These are phyloP conservation scores for Mythimna loreyi DNA, from an alignment of 2,888 invertebrate genomes.

Conservation along the genomic window DNA sequence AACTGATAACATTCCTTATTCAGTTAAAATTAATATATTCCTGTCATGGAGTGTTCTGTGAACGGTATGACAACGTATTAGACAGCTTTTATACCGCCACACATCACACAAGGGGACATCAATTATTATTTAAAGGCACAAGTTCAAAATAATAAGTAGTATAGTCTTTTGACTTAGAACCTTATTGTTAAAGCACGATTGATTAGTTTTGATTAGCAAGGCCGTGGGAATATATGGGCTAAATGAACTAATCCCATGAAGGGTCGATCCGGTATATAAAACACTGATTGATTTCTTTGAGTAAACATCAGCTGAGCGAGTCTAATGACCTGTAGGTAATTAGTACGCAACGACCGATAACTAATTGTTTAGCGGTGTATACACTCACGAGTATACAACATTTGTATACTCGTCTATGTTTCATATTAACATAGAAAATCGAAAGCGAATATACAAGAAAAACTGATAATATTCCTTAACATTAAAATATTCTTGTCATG, in stretches of 20 bases:
- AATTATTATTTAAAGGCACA: conserved; percentile 43
- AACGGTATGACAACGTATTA: conserved; percentile 5
- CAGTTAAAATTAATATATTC: conserved; percentile 40
- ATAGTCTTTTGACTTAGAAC: conserved; percentile 9
- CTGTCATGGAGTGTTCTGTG: conserved; percentile 7
- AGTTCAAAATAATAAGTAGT: too few species aligned
- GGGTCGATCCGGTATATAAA: too few species aligned
- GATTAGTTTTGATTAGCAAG: conserved; percentile 36
- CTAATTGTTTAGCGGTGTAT: too few species aligned
- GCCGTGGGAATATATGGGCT: background rate
- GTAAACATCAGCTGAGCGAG: too few species aligned
- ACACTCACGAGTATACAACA: too few species aligned
- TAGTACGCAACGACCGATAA: too few species aligned
- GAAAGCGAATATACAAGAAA: background rate
- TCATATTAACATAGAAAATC: too few species aligned
- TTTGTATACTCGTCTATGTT: too few species aligned
- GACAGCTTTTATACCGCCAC: conserved; percentile 8
- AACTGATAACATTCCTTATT: background rate
- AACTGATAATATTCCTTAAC: background rate
- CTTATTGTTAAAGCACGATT: background rate
- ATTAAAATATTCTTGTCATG: conserved; percentile 39
- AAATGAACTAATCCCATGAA: too few species aligned
- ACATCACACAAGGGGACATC: background rate
- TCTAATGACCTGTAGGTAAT: too few species aligned
- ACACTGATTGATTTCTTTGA: too few species aligned